Percentiles rank a stretch among this genome's conserved stretches.
Evolutionary conservation across 2,797 vertebrate genomes (phyloP).

Genomic region (Distichodus sexfasciatus): DNA sequence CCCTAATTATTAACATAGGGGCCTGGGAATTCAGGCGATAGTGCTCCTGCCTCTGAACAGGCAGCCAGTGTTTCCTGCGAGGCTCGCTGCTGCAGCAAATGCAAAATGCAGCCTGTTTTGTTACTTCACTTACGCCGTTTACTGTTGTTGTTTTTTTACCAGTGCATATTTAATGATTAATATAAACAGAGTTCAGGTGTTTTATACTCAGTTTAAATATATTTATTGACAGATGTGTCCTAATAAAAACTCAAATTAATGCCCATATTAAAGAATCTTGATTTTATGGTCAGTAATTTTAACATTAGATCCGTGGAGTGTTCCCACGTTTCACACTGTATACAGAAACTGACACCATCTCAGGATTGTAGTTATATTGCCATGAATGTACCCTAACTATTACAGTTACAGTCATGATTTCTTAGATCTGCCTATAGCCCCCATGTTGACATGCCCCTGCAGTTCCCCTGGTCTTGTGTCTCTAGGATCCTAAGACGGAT

Average conservation of each 20-base stretch:
- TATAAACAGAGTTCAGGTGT: no score
- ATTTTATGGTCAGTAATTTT: no score
- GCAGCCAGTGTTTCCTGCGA: conserved; percentile 5
- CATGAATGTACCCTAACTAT: neutral
- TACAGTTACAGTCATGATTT: neutral
- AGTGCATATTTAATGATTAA: no score
- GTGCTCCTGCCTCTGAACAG: conserved; percentile 16
- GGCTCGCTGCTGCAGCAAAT: neutral
- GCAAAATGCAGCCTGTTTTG: neutral
- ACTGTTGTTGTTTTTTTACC: no score
- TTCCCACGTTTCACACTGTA: no score
- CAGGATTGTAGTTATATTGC: neutral
- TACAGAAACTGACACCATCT: neutral
- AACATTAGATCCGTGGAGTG: no score
- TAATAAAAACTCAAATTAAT: neutral
- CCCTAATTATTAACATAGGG: conserved; percentile 41
- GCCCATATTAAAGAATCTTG: neutral
- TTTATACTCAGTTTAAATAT: no score
- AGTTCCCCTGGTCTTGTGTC: conserved; percentile 17
- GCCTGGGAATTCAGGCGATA: conserved; percentile 32
- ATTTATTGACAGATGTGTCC: no score
- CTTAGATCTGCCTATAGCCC: conserved; percentile 18
- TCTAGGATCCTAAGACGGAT: conserved; percentile 48
- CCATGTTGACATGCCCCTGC: conserved; percentile 18
- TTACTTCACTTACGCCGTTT: no score